Evolutionary conservation across 2,888 invertebrate genomes (phyloP).

Genomic region (Lasioglossum pauxillum): DNA sequence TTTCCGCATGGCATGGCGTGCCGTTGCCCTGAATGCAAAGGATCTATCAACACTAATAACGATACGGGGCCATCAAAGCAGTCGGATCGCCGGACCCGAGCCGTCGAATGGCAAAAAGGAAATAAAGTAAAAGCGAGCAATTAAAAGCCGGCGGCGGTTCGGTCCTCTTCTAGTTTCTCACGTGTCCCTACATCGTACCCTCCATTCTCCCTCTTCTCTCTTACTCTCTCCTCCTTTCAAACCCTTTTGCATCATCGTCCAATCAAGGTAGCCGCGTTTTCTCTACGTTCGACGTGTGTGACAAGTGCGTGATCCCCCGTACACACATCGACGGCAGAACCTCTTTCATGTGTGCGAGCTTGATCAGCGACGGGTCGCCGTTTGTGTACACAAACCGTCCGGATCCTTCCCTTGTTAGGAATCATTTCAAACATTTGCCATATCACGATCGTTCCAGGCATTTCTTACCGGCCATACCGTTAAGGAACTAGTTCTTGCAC

Average conservation of each 20-base stretch:
- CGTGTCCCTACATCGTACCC: neutral
- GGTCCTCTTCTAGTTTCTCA: constrained; percentile 27
- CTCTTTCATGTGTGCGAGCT: neutral
- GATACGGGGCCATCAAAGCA: constrained; percentile 68
- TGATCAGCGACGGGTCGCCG: constrained; percentile 20
- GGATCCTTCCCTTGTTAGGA: constrained; percentile 72
- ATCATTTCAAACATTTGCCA: constrained; percentile 74
- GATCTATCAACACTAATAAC: constrained; percentile 66
- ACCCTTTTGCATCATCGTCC: constrained; percentile 69
- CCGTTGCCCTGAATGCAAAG: constrained; percentile 35
- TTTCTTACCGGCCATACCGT: constrained; percentile 62
- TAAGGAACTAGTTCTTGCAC: too few relatives aligned
- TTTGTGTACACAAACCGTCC: constrained; percentile 51
- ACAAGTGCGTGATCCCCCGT: neutral
- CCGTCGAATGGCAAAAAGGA: constrained; percentile 66
- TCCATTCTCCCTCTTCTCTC: neutral
- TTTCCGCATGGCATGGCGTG: constrained; percentile 31
- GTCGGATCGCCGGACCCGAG: constrained; percentile 44
- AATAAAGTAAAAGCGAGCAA: constrained; percentile 74
- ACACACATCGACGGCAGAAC: neutral
- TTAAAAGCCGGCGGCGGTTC: constrained; percentile 69
- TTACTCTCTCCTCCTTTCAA: constrained; percentile 37
- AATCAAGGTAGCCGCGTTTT: constrained; percentile 63
- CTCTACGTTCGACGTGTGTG: neutral
- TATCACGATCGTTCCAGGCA: constrained; percentile 68